phyloP scores from a whole-genome alignment of 2,113 vertebrate genomes.

The Alexandromys fortis region DNA sequence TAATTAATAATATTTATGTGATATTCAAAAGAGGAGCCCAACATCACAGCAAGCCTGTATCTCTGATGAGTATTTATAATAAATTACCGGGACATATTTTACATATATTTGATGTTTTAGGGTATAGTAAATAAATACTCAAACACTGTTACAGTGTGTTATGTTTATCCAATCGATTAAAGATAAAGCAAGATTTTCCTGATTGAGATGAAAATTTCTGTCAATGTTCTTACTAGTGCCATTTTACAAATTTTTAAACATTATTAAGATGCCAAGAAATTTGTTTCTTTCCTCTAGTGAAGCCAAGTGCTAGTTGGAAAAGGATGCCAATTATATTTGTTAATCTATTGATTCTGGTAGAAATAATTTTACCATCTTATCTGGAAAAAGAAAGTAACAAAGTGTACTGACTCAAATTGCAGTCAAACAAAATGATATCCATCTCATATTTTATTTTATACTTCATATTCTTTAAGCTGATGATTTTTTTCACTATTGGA shows the following conservation, averaged over 20 bases:
- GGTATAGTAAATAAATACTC: slow-evolving; percentile 41
- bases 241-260: slow-evolving; percentile 25
- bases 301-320: not conserved
- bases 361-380: slow-evolving; percentile 27
- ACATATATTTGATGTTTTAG: slow-evolving; percentile 53
- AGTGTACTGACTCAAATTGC: slow-evolving; percentile 50
- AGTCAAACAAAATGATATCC: not conserved
- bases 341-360: slow-evolving; percentile 25
- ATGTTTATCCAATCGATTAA: slow-evolving; percentile 42
- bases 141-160: slow-evolving; percentile 23
- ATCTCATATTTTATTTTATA: not conserved
- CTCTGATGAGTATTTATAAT: not conserved
- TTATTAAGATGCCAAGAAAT: slow-evolving; percentile 22
- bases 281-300: slow-evolving; percentile 25
- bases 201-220: slow-evolving; percentile 31
- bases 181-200: not conserved
- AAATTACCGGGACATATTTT: slow-evolving; percentile 42
- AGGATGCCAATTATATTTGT: not conserved
- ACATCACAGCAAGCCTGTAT: not conserved
- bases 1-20: slow-evolving; percentile 7
- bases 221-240: not conserved
- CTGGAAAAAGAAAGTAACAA: slow-evolving; percentile 47
- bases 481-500: not conserved
- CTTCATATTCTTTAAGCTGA: not conserved
- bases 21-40: not conserved